These are phyloP conservation scores for Periophthalmus magnuspinnatus DNA, from an alignment of 2,797 vertebrate species.

Conservation along the genomic window DNA sequence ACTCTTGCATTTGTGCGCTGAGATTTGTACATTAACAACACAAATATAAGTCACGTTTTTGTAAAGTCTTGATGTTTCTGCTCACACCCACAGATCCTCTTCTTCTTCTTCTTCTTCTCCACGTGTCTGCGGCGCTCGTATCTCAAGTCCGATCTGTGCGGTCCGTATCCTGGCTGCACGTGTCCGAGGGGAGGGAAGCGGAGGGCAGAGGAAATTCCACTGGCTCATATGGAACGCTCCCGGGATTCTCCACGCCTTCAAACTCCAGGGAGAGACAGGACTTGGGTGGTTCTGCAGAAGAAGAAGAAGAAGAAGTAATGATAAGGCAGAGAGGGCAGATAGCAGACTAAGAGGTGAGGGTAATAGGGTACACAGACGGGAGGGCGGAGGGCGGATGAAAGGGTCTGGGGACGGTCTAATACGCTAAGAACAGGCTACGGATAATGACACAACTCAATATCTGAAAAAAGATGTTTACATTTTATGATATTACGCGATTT, in stretches of 20 bases:
- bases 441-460: too few relatives aligned
- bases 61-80: constrained; percentile 3
- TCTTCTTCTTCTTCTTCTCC: constrained; percentile 20
- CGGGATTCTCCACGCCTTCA: constrained; percentile 31
- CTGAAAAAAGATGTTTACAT: too few relatives aligned
- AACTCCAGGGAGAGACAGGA: constrained; percentile 3
- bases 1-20: constrained; percentile 32
- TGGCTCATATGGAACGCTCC: constrained; percentile 57
- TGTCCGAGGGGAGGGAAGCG: constrained; percentile 39
- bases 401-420: constrained; percentile 25
- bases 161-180: constrained; percentile 48
- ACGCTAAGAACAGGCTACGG: neutral
- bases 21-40: constrained; percentile 15
- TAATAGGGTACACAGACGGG: neutral
- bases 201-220: constrained; percentile 65
- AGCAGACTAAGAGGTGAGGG: constrained; percentile 3
- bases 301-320: constrained; percentile 23
- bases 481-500: too few relatives aligned
- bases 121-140: constrained; percentile 25
- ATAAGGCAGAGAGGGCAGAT: neutral
- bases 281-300: constrained; percentile 21
- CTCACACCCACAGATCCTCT: neutral
- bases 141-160: constrained; percentile 33
- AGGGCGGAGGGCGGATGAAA: constrained; percentile 47
- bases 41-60: constrained; percentile 1